These are phyloP conservation scores for Coleophora deauratella DNA, from an alignment of 2,888 invertebrate species.

Conservation along the genomic window DNA sequence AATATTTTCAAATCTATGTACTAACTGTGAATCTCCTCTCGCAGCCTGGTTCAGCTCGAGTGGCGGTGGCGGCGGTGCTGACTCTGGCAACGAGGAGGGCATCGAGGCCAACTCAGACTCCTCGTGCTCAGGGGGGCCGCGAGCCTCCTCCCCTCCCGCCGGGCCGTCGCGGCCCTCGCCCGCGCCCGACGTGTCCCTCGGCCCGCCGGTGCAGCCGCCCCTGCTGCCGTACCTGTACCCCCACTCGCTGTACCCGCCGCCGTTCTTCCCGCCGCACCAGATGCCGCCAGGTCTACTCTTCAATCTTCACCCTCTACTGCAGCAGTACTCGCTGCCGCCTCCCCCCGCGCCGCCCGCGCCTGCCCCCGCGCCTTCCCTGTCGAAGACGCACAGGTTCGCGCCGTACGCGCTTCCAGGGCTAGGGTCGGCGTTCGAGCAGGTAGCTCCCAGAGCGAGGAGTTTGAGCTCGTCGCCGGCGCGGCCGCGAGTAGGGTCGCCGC, in stretches of 20 bases:
- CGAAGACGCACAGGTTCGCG: constrained; percentile 84
- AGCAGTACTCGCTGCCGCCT: constrained; percentile 88
- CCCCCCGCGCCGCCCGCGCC: constrained; percentile 77
- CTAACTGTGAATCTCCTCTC: constrained; percentile 7
- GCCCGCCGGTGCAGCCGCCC: constrained; percentile 94
- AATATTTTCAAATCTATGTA: too few relatives aligned
- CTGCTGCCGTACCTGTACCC: constrained; percentile 95
- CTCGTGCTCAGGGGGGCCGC: constrained; percentile 79
- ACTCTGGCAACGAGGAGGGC: constrained; percentile 77
- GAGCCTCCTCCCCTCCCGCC: constrained; percentile 67
- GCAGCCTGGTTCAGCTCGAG: constrained; percentile 80
- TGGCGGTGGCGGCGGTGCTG: constrained; percentile 69
- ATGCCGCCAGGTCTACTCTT: constrained; percentile 89
- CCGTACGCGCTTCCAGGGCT: constrained; percentile 89
- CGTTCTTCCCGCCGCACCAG: constrained; percentile 82
- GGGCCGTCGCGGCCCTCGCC: constrained; percentile 81
- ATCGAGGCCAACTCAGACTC: constrained; percentile 81
- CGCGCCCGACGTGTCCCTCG: constrained; percentile 94
- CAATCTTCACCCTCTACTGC: constrained; percentile 91
- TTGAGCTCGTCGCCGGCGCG: constrained; percentile 76
- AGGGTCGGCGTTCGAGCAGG: constrained; percentile 92
- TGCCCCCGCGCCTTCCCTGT: constrained; percentile 75
- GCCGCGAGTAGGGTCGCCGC: constrained; percentile 47
- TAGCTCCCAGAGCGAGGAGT: constrained; percentile 83
- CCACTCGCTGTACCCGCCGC: constrained; percentile 87